A percentile compares a stretch with the other conserved stretches of the same genome.
Conservation (phyloP, 2,888 invertebrate species). For the Synanthedon myopaeformis region DNA sequence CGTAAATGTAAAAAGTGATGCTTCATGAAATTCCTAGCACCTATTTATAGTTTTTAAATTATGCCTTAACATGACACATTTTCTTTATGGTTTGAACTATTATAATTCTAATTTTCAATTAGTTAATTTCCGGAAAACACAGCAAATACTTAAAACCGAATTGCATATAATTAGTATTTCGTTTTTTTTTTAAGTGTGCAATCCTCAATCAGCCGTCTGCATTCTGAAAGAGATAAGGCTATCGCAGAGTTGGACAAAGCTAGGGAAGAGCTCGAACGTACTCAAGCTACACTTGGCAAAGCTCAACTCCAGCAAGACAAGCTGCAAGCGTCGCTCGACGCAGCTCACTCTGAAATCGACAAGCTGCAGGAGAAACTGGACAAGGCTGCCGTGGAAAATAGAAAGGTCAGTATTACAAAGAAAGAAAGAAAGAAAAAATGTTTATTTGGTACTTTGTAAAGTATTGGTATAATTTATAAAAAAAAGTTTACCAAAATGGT, state of each 20-base stretch:
- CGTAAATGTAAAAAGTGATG: too few species aligned
- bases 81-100: too few species aligned
- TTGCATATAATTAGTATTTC: neutral
- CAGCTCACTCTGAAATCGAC: conserved; percentile 91
- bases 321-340: conserved; percentile 87
- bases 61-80: too few species aligned
- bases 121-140: too few species aligned
- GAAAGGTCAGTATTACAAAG: conserved; percentile 70
- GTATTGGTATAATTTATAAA: too few species aligned
- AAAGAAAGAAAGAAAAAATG: too few species aligned
- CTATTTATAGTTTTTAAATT: too few species aligned
- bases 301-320: conserved; percentile 93
- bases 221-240: conserved; percentile 90
- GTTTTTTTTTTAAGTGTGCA: conserved; percentile 68
- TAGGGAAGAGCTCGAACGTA: conserved; percentile 88
- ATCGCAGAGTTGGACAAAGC: conserved; percentile 87
- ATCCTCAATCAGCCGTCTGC: conserved; percentile 83
- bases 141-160: too few species aligned
- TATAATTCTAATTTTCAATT: too few species aligned
- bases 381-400: conserved; percentile 83
- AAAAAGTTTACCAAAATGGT: too few species aligned
- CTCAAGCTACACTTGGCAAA: conserved; percentile 90
- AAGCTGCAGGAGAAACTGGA: conserved; percentile 90
- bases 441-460: too few species aligned
- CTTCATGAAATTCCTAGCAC: too few species aligned